phyloP scores from a whole-genome alignment of 2,797 vertebrate species.

The Nothura maculosa region DNA sequence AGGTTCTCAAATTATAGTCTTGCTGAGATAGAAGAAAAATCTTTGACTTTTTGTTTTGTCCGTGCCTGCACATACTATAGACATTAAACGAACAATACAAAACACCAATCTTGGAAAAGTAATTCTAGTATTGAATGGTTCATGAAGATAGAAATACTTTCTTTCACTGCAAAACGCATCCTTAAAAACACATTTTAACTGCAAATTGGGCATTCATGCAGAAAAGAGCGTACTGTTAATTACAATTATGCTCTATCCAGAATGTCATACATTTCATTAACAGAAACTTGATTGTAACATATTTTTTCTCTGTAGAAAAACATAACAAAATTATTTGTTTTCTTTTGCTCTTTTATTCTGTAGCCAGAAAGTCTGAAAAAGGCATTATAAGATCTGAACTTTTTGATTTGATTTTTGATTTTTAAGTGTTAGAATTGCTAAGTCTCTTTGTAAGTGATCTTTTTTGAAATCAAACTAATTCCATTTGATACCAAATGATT shows the following conservation, averaged over 20 bases:
- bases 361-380: neutral
- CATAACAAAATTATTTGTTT: neutral
- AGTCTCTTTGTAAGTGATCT: neutral
- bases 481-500: neutral
- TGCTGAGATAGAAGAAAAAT: neutral
- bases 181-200: too few relatives aligned
- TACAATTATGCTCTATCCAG: neutral
- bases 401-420: too few relatives aligned
- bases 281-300: neutral
- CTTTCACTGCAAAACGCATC: neutral
- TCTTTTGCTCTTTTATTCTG: too few relatives aligned
- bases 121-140: neutral
- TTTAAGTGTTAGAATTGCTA: neutral
- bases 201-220: too few relatives aligned
- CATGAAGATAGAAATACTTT: neutral
- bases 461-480: neutral
- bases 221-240: neutral
- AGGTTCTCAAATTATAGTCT: neutral
- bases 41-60: neutral
- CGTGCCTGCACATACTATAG: neutral
- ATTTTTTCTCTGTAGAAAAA: too few relatives aligned
- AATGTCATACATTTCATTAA: neutral
- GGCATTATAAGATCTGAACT: neutral
- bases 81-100: neutral
- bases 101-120: neutral